Base-by-base conservation (phyloP, 2,888 invertebrate genomes). In the Plebejus melissa region DNA sequence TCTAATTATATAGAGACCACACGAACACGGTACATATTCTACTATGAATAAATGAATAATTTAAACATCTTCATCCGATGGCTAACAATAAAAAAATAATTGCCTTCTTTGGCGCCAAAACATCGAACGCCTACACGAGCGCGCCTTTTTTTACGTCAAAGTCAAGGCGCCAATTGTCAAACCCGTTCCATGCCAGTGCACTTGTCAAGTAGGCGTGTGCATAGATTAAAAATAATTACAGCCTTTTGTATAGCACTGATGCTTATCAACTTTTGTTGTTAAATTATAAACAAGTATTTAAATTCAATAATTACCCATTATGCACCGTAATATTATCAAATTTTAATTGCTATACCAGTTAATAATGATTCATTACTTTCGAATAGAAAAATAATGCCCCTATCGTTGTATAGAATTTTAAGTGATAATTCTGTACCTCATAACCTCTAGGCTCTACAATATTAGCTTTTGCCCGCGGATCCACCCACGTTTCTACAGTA, bases 181-280 rank as follows among this genome's bases (percentile, higher is more conserved):
- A 74, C 74, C 74, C 60, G 74, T 74, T 74, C 5, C 28, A 7
- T 32, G 69, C 60, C 75, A 50, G 71, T 76, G 79, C 69, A 75
- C 76, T 77, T 78, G 78, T 70, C 78, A 81, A 79, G 82, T 83
- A 80, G 82, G 82, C 79, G 81, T 80, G 79, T 78, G 80, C 80
- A 81, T 79, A 81, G 78, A 79, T 81, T 81, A 78, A 80, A 79
- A 79, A 80, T 81, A 80, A 81, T 81, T 78, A 80, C 74, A 79
- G 79, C 71, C 76, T 74, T 69, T 72, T 50, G 71, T 71, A 72
- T 41, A 72, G 46, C 13, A 11, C 16, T 36, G 72, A 50, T 28
- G 22, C 13, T 72, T 32, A 71, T 46, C 22, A 28, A 28, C 28
- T 60, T 60, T 60, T 60, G 60, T 60, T 72, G 41, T 22, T 13